Percentiles rank a stretch among this genome's conserved stretches.
These are phyloP conservation scores for Sylvilagus bachmani DNA, from an alignment of 2,113 vertebrate species.

Conservation along the genomic window DNA sequence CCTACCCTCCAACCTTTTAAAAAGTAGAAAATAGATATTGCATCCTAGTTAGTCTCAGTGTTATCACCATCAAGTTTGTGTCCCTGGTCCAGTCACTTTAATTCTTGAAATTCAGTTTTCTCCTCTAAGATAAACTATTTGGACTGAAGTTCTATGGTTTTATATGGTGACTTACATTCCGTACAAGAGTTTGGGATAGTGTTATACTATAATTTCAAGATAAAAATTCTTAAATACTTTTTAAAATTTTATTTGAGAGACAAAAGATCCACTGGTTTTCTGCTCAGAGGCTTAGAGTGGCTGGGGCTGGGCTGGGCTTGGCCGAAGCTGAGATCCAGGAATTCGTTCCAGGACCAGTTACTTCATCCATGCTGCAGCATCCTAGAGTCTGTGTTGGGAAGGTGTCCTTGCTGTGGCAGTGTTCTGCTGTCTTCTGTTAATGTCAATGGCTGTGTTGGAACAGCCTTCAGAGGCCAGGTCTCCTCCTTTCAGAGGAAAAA, in stretches of 20 bases:
- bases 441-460: slow-evolving; percentile 38
- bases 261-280: no score
- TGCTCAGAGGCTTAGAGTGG: no score
- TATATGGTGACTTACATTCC: background rate
- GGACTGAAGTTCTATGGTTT: background rate
- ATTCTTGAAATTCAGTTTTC: slow-evolving; percentile 34
- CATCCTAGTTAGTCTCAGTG: background rate
- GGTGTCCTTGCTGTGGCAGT: background rate
- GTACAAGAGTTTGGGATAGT: slow-evolving; percentile 10
- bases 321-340: no score
- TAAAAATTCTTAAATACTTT: slow-evolving; percentile 33
- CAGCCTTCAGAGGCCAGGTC: background rate
- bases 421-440: slow-evolving; percentile 37
- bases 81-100: background rate
- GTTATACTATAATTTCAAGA: background rate
- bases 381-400: background rate
- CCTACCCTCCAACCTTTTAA: background rate
- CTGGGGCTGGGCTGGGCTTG: no score
- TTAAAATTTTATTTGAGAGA: no score
- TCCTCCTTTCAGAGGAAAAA: slow-evolving; percentile 22
- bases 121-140: slow-evolving; percentile 11
- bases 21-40: background rate
- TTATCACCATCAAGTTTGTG: background rate
- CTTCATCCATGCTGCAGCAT: no score
- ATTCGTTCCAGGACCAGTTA: no score